These are phyloP conservation scores for Myopa testacea DNA, from an alignment of 2,888 invertebrate genomes.

Conservation along the genomic window DNA sequence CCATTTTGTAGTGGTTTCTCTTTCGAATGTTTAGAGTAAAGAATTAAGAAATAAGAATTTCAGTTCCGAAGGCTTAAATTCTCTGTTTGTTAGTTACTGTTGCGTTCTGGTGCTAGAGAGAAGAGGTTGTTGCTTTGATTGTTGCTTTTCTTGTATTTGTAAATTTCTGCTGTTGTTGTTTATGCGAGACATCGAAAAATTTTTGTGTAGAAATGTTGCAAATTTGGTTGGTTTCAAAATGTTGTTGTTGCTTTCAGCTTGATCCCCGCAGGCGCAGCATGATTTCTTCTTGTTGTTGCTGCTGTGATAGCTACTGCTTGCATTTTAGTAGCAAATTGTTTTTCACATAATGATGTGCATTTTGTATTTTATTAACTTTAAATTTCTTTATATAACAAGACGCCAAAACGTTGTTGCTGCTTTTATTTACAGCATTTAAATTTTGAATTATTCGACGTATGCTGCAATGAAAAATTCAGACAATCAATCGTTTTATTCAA, in stretches of 20 bases:
- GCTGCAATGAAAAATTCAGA: conserved; percentile 15
- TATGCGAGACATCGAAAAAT: conserved; percentile 51
- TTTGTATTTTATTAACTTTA: background rate
- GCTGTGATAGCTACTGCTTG: background rate
- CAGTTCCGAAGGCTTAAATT: conserved; percentile 48
- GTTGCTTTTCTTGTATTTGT: conserved; percentile 22
- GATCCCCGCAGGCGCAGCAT: background rate
- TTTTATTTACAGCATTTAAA: conserved; percentile 19
- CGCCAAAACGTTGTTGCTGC: background rate
- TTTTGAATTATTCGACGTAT: background rate
- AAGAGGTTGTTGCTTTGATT: conserved; percentile 5
- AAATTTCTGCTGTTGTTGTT: conserved; percentile 30
- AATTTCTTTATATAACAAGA: background rate
- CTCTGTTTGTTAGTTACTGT: conserved; percentile 32
- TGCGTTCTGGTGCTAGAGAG: background rate
- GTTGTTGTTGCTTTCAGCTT: conserved; percentile 4
- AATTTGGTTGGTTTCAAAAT: background rate
- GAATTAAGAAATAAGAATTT: background rate
- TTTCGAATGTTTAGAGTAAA: conserved; percentile 14
- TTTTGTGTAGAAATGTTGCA: conserved; percentile 32
- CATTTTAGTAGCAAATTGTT: background rate
- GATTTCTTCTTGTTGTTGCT: background rate
- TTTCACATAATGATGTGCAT: background rate
- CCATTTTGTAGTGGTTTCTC: conserved; percentile 10
- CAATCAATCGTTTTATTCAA: background rate